Evolutionary conservation across 2,113 vertebrate genomes (phyloP).

Genomic region (Pachypanchax playfairii): DNA sequence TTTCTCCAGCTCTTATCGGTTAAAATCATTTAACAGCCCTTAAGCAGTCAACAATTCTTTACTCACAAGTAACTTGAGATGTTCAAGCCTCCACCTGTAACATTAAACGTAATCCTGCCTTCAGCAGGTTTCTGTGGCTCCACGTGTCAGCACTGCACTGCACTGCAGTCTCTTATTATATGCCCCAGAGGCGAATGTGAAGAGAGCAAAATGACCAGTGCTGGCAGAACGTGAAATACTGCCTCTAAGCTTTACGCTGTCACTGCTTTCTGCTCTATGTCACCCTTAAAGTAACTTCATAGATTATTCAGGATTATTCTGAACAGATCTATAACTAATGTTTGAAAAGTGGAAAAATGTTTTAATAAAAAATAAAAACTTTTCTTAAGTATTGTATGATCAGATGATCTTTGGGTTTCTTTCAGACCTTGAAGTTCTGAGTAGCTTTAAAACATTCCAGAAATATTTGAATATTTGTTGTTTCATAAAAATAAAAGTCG

Average conservation of each 20-base stretch:
- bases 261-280: slow-evolving; percentile 30
- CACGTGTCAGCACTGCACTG: slow-evolving; percentile 29
- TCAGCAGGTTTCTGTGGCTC: slow-evolving; percentile 35
- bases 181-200: slow-evolving; percentile 12
- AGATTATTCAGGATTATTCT: neutral
- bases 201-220: slow-evolving; percentile 14
- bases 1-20: slow-evolving; percentile 5
- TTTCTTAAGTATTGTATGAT: no score
- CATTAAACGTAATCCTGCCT: slow-evolving; percentile 35
- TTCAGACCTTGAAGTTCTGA: no score
- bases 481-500: no score
- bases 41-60: no score
- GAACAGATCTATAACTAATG: no score
- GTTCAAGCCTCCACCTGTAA: slow-evolving; percentile 15
- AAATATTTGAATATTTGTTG: no score
- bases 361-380: no score
- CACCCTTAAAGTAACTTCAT: slow-evolving; percentile 6
- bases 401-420: no score
- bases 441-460: no score
- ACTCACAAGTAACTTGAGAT: slow-evolving; percentile 5
- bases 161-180: slow-evolving; percentile 36
- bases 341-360: no score
- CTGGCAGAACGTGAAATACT: slow-evolving; percentile 10
- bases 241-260: slow-evolving; percentile 16
- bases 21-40: slow-evolving; percentile 6